Percentiles rank a stretch among this genome's conserved stretches.
Evolutionary conservation across 2,888 invertebrate species (phyloP).

Genomic region (Sinotaia quadrata): DNA sequence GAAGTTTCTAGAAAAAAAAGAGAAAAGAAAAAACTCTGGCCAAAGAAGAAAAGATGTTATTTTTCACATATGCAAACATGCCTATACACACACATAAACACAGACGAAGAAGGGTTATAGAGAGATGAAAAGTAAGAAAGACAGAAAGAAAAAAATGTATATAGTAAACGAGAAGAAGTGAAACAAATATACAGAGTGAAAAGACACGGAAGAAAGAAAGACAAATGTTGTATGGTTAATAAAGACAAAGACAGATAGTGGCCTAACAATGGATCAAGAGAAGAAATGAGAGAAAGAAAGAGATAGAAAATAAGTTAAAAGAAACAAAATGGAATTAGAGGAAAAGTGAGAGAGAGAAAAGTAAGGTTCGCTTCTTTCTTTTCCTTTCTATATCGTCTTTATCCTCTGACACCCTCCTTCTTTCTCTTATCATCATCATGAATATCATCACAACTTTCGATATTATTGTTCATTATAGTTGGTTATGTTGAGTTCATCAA

Average conservation of each 20-base stretch:
- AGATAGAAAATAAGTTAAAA: background rate
- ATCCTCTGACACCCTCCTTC: no score
- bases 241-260: constrained; percentile 5
- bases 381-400: no score
- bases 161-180: background rate
- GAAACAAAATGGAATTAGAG: background rate
- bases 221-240: background rate
- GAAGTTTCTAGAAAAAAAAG: background rate
- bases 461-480: no score
- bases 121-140: background rate
- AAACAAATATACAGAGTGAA: background rate
- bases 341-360: constrained; percentile 5
- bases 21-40: background rate
- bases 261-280: background rate
- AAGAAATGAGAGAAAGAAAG: background rate
- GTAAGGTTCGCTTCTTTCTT: no score
- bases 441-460: no score
- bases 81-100: no score
- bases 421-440: no score
- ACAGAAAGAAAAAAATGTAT: background rate
- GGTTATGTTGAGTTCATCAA: no score
- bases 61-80: no score
- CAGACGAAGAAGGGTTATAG: background rate
- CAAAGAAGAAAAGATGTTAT: background rate
- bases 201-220: background rate